A percentile compares a stretch with the other conserved stretches of the same genome.
phyloP scores from a whole-genome alignment of 2,888 invertebrate genomes.

The Amphimallon solstitiale region DNA sequence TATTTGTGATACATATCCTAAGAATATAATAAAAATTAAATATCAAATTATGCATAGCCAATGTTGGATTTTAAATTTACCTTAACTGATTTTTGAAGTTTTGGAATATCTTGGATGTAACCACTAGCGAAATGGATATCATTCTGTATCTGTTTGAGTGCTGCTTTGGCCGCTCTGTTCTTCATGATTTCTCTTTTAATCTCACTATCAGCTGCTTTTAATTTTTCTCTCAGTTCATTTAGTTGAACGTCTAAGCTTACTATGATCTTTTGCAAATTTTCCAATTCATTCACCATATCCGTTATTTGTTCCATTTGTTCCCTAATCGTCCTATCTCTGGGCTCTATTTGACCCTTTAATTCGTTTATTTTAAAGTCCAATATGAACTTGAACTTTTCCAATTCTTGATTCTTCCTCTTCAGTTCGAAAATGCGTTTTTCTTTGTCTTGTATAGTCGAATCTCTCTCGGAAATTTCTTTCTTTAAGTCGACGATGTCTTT shows the following conservation, averaged over 20 bases:
- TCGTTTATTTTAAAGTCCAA: conserved; percentile 90
- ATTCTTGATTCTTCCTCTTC: conserved; percentile 84
- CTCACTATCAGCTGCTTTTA: conserved; percentile 77
- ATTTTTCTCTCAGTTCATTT: conserved; percentile 80
- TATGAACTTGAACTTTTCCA: conserved; percentile 93
- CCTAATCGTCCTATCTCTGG: conserved; percentile 85
- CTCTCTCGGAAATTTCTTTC: conserved; percentile 86
- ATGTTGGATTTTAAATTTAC: conserved; percentile 55
- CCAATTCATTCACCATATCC: conserved; percentile 85
- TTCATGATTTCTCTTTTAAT: conserved; percentile 72
- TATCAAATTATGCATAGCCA: not conserved
- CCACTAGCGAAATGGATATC: conserved; percentile 85
- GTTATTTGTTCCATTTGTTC: conserved; percentile 83
- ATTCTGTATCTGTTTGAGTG: conserved; percentile 79
- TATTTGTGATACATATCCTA: conserved; percentile 76
- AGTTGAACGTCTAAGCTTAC: conserved; percentile 75
- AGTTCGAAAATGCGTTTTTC: conserved; percentile 86
- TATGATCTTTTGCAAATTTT: conserved; percentile 80
- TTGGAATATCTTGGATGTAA: conserved; percentile 79
- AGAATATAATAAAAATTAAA: conserved; percentile 41
- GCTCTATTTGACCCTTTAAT: conserved; percentile 82
- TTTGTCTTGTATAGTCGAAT: conserved; percentile 84
- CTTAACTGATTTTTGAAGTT: conserved; percentile 68
- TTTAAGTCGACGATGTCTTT: conserved; percentile 83
- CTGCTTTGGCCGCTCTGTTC: conserved; percentile 70